These are phyloP conservation scores for Chionodraco myersi DNA, from an alignment of 2,113 vertebrate genomes.

Conservation along the genomic window DNA sequence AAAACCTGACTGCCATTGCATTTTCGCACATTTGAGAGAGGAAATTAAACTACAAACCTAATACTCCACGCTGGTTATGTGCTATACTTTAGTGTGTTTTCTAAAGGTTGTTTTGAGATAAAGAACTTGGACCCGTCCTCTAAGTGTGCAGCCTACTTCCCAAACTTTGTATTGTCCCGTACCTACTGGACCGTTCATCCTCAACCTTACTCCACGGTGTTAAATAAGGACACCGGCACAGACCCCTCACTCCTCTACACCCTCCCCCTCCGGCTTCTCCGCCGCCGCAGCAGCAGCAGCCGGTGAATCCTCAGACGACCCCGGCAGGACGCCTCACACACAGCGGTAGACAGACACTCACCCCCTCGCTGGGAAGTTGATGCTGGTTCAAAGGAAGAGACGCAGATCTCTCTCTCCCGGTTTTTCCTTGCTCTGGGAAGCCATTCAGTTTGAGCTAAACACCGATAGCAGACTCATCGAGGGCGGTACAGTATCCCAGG, in stretches of 20 bases:
- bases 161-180: constrained; percentile 66
- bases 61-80: neutral
- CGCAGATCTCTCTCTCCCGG: constrained; percentile 67
- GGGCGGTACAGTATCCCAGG: constrained; percentile 76
- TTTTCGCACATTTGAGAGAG: constrained; percentile 56
- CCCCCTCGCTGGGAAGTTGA: constrained; percentile 75
- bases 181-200: constrained; percentile 37
- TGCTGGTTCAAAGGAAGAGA: constrained; percentile 69
- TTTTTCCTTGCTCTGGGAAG: constrained; percentile 81
- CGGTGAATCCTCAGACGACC: constrained; percentile 61
- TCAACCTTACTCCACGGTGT: constrained; percentile 38
- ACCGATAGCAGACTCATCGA: constrained; percentile 85
- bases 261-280: neutral
- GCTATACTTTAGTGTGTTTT: neutral
- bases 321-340: constrained; percentile 38
- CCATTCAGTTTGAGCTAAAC: constrained; percentile 89
- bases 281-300: neutral
- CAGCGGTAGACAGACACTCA: constrained; percentile 70
- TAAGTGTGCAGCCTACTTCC: constrained; percentile 32
- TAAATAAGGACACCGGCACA: constrained; percentile 30
- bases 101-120: neutral
- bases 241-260: neutral
- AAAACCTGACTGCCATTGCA: constrained; percentile 38
- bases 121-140: constrained; percentile 60
- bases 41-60: constrained; percentile 36